A percentile compares a stretch with the other conserved stretches of the same genome.
phyloP scores from a whole-genome alignment of 2,113 vertebrate genomes.

The Trogon melanurus region DNA sequence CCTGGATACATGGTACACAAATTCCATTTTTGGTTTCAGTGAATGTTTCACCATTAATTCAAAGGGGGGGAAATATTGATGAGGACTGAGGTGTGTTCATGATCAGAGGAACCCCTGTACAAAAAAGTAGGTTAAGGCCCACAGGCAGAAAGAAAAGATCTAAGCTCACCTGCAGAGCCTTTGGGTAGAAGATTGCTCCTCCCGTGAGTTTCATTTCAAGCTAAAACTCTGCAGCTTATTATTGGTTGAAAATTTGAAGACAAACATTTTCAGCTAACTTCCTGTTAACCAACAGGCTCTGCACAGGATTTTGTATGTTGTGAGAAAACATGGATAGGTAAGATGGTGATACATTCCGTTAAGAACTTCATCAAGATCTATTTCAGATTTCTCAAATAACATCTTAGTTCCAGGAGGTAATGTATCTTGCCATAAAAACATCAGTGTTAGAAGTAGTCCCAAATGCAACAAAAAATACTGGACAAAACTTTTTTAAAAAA shows the following conservation, averaged over 20 bases:
- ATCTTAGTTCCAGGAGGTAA: background rate
- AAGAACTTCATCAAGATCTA: background rate
- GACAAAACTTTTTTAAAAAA: background rate
- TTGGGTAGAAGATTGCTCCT: background rate
- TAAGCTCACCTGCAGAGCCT: background rate
- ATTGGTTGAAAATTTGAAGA: background rate
- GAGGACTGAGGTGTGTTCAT: background rate
- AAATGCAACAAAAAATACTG: background rate
- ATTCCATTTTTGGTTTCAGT: background rate
- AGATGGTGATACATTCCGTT: background rate
- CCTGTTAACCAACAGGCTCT: background rate
- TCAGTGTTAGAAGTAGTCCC: background rate
- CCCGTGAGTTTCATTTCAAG: background rate
- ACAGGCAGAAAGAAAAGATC: background rate
- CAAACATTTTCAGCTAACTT: background rate
- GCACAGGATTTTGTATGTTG: background rate
- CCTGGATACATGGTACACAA: accelerated
- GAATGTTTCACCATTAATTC: background rate
- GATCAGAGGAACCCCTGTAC: background rate
- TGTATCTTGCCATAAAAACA: background rate
- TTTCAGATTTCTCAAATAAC: background rate
- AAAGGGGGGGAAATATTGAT: background rate
- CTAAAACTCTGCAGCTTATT: background rate
- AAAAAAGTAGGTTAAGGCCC: background rate
- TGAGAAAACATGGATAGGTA: background rate